These are phyloP conservation scores for Microcebus ravelobensis DNA, from an alignment of 2,113 vertebrate genomes.

Conservation along the genomic window DNA sequence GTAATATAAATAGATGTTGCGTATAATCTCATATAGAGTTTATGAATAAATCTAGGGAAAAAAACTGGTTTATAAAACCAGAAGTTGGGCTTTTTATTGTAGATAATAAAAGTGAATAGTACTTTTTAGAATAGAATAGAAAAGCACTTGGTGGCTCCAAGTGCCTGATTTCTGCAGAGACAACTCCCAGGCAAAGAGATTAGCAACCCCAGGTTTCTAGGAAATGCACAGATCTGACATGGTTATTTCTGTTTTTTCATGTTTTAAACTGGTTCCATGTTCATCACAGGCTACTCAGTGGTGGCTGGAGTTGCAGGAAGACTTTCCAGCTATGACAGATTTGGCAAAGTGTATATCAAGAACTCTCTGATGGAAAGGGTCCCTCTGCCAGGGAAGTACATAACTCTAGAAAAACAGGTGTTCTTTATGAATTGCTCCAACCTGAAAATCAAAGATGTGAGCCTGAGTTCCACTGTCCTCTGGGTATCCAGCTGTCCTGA, in stretches of 20 bases:
- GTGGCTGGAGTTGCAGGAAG: constrained; percentile 80
- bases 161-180: constrained; percentile 63
- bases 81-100: not conserved
- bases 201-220: constrained; percentile 82
- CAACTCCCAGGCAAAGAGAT: constrained; percentile 51
- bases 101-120: not conserved
- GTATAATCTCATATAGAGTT: not conserved
- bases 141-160: not conserved
- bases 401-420: constrained; percentile 81
- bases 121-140: too few relatives aligned
- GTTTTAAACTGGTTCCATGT: constrained; percentile 84
- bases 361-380: constrained; percentile 80
- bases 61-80: not conserved
- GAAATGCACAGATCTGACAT: constrained; percentile 81
- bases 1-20: too few relatives aligned
- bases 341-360: constrained; percentile 82
- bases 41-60: not conserved
- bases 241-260: constrained; percentile 85
- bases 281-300: constrained; percentile 81
- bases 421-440: constrained; percentile 80
- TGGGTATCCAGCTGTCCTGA: constrained; percentile 82
- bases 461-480: constrained; percentile 75
- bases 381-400: constrained; percentile 82
- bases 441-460: constrained; percentile 70
- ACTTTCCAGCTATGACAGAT: constrained; percentile 83